Evolutionary conservation across 2,888 invertebrate species (phyloP).

Genomic region (Rhyacophila evoluta): DNA sequence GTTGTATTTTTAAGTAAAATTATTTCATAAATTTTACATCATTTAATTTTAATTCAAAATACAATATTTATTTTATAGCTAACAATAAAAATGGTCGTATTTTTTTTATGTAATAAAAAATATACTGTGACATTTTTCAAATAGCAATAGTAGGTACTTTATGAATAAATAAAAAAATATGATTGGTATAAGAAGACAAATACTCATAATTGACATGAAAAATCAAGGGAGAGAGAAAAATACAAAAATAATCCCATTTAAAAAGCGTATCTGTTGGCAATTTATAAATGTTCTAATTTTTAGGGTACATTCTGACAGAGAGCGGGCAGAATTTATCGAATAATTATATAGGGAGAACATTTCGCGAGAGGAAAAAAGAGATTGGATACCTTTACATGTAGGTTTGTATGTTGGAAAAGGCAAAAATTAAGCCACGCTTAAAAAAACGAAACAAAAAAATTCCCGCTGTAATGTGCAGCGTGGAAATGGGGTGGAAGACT

Average conservation of each 20-base stretch:
- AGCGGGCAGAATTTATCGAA: constrained; percentile 35
- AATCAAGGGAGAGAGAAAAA: background rate
- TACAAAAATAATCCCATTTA: constrained; percentile 23
- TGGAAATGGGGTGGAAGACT: constrained; percentile 22
- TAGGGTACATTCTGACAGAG: constrained; percentile 32
- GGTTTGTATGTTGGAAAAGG: background rate
- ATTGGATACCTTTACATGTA: background rate
- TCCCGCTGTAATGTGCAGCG: background rate
- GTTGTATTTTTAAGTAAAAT: no score
- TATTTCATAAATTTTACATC: no score
- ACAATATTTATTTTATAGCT: no score
- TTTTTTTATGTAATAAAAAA: no score
- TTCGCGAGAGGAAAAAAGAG: background rate
- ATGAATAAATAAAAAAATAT: no score
- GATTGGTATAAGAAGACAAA: background rate
- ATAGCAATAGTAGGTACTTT: no score
- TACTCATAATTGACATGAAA: background rate
- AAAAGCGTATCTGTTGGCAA: constrained; percentile 33
- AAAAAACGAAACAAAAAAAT: background rate
- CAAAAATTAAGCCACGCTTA: background rate
- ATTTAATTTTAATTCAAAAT: no score
- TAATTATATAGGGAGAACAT: constrained; percentile 32
- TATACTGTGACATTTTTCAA: no score
- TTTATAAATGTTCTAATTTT: constrained; percentile 36
- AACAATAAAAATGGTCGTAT: no score